phyloP scores from a whole-genome alignment of 2,113 vertebrate species.

The Peucedramus taeniatus region DNA sequence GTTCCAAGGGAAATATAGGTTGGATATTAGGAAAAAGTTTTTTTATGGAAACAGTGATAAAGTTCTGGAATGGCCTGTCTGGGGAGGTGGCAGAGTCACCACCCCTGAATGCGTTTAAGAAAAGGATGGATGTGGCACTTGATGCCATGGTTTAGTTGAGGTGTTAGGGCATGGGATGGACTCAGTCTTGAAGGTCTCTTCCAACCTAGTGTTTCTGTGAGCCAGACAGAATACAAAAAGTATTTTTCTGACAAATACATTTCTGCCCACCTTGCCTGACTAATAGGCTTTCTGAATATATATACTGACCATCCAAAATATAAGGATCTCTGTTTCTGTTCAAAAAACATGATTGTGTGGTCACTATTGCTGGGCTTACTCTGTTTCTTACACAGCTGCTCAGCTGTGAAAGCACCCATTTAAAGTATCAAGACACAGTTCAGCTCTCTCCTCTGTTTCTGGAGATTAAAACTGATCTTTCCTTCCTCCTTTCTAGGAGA shows the following conservation, averaged over 20 bases:
- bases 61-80: not conserved
- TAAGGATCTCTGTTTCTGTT: not conserved
- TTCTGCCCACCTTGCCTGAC: not conserved
- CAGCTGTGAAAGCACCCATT: not conserved
- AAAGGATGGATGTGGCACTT: not conserved
- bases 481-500: not conserved
- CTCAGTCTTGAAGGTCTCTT: not conserved
- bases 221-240: not conserved
- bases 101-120: not conserved
- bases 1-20: fast-evolving
- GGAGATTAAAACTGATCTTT: not conserved
- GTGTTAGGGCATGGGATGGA: not conserved
- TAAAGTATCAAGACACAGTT: not conserved
- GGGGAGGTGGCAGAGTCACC: not conserved
- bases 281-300: not conserved
- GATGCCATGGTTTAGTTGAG: not conserved
- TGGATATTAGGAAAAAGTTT: not conserved
- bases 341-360: not conserved
- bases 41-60: not conserved
- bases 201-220: not conserved
- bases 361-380: not conserved
- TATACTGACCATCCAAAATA: not conserved
- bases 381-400: not conserved
- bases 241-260: not conserved
- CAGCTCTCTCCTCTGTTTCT: not conserved